Evolutionary conservation across 1,140 invertebrate genomes (phyloP), one percentile per base, ranked within the genome.

Genomic region (Formica exsecta): DNA sequence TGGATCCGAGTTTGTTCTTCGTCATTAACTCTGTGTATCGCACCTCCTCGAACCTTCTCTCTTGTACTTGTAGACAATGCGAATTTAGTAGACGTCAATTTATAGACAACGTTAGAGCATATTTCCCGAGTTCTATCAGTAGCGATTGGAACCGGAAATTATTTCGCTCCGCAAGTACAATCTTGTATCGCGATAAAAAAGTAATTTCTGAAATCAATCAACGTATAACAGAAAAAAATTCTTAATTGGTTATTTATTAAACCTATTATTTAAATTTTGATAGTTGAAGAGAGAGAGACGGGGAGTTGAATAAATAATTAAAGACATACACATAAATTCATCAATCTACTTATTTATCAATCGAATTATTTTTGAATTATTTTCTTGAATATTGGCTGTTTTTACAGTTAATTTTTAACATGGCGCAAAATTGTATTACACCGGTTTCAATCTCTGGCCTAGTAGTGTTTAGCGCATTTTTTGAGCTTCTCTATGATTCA

Each of bases 1-100:
- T 51, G 57, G 32, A 32, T 51, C 48, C 59, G 62, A 86, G 87
- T 70, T 89, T 89, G 79, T 54, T 84, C 85, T 65, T 87, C 64
- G 62, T 89, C 70, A 87, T 80, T 90, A 90, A 89, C 88, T 83
- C 62, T 90, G 68, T 89, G 79, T 76, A 90, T 83, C 64, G 38
- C 38, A 86, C 73, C 86, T 54, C 73, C 83, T 62, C 59, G 70
- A 19, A 77, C 87, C 79, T 62, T 74, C 22, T 74, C 9, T 74
- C 22, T 51, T 57, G 9, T 68, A 51, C 19, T 29, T 22, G 29
- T 38, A 79, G 32, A 38, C 2, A 68, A 4, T 38, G 57, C 57
- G 25, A 64, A 16, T 66, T 25, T 25, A 25, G 41, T 51, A 54
- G 32, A 57, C 13, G 25, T 11, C 57, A 51, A 16, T 48, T 22